Percentiles rank a stretch among this genome's conserved stretches.
These are phyloP conservation scores for Chymomyza fuscimana DNA, from an alignment of 2,888 invertebrate species.

Conservation along the genomic window DNA sequence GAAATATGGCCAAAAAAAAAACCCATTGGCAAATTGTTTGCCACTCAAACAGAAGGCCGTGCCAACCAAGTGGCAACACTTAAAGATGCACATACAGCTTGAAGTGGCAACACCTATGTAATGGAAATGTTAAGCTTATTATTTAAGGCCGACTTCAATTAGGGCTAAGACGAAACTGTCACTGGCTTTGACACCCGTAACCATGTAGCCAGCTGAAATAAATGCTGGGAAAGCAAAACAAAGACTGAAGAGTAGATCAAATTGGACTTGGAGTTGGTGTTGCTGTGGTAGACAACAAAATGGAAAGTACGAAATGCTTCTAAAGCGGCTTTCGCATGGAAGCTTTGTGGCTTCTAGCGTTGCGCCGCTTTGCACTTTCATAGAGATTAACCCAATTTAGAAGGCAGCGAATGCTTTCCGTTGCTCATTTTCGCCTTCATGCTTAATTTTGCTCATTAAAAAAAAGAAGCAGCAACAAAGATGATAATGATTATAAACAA, in stretches of 20 bases:
- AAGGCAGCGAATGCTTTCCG: constrained; percentile 46
- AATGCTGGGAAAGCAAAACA: neutral
- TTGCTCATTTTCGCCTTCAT: constrained; percentile 38
- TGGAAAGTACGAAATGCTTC: constrained; percentile 30
- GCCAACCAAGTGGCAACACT: neutral
- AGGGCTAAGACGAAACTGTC: neutral
- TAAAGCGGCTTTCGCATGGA: constrained; percentile 50
- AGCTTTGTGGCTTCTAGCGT: constrained; percentile 18
- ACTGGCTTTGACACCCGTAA: neutral
- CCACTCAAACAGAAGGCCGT: neutral
- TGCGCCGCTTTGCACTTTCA: constrained; percentile 51
- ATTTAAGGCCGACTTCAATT: neutral
- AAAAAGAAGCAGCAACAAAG: neutral
- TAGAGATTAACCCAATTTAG: constrained; percentile 66
- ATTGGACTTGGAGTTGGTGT: neutral
- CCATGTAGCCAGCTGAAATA: neutral
- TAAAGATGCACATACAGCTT: neutral
- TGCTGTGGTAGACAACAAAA: neutral
- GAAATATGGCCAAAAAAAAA: neutral
- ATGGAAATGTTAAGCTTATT: neutral
- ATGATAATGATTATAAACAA: neutral
- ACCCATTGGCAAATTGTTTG: neutral
- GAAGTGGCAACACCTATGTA: neutral
- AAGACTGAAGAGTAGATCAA: neutral
- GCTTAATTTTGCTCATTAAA: constrained; percentile 53